phyloP scores from a whole-genome alignment of 2,113 vertebrate genomes.

The Gorsachius goisagi region DNA sequence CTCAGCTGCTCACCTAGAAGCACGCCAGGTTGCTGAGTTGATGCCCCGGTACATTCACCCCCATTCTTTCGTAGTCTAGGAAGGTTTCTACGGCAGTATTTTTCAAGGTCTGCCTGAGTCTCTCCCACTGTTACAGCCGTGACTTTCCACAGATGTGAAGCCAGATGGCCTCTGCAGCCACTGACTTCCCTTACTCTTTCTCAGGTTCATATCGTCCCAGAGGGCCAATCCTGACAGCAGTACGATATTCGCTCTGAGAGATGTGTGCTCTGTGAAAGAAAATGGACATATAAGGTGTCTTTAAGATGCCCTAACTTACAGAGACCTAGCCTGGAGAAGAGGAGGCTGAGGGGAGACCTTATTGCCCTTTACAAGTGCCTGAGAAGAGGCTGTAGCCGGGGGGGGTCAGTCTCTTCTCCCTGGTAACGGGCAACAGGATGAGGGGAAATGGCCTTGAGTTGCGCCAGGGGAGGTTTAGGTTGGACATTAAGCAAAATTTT shows the following conservation, averaged over 20 bases:
- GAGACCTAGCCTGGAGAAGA: background rate
- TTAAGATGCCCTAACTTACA: background rate
- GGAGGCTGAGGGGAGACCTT: too few relatives aligned
- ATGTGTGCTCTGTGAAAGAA: background rate
- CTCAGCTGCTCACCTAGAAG: background rate
- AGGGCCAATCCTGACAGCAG: background rate
- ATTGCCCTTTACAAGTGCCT: too few relatives aligned
- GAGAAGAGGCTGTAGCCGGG: too few relatives aligned
- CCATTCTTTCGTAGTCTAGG: background rate
- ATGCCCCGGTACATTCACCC: background rate
- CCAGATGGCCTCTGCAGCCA: background rate
- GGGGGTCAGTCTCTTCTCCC: too few relatives aligned
- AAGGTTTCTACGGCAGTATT: background rate
- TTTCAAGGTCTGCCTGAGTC: background rate
- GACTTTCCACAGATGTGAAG: background rate
- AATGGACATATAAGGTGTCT: background rate
- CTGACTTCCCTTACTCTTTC: background rate
- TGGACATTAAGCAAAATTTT: too few relatives aligned
- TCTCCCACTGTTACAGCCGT: background rate
- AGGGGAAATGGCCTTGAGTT: too few relatives aligned
- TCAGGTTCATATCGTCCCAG: background rate
- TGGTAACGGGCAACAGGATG: too few relatives aligned
- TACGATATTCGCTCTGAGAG: background rate
- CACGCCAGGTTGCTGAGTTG: accelerated
- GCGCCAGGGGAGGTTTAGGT: too few relatives aligned